These are phyloP conservation scores for Cyrtorhinus lividipennis DNA, from an alignment of 1,140 invertebrate species.

Conservation along the genomic window DNA sequence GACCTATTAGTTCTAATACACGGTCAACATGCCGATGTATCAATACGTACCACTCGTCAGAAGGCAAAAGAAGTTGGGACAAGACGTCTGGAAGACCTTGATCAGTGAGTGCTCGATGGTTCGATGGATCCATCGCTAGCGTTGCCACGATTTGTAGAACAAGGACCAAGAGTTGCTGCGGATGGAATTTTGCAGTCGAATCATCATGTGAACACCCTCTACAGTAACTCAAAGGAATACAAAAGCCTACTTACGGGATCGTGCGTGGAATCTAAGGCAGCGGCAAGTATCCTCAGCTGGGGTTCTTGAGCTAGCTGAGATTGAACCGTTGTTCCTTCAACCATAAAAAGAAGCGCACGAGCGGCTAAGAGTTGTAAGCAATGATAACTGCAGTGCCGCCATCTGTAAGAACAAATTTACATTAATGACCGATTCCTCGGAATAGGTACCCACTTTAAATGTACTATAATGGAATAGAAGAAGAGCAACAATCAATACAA, in stretches of 20 bases:
- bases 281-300: slow-evolving; percentile 40
- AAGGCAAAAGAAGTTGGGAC: slow-evolving; percentile 51
- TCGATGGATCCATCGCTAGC: slow-evolving; percentile 40
- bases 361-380: slow-evolving; percentile 51
- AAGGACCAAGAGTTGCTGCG: slow-evolving; percentile 51
- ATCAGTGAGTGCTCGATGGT: slow-evolving; percentile 41
- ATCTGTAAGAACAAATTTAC: too few relatives aligned
- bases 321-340: slow-evolving; percentile 39
- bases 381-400: slow-evolving; percentile 48
- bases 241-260: slow-evolving; percentile 49
- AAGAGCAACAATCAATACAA: too few relatives aligned
- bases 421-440: too few relatives aligned
- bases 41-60: slow-evolving; percentile 55
- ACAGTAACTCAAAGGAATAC: neutral
- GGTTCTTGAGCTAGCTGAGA: slow-evolving; percentile 38
- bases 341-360: slow-evolving; percentile 45
- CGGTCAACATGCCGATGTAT: too few relatives aligned
- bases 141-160: slow-evolving; percentile 49
- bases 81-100: slow-evolving; percentile 47
- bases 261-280: slow-evolving; percentile 47
- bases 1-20: too few relatives aligned
- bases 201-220: neutral
- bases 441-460: too few relatives aligned
- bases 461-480: too few relatives aligned
- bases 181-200: neutral